phyloP scores from a whole-genome alignment of 2,797 vertebrate species.

The Lacerta agilis region DNA sequence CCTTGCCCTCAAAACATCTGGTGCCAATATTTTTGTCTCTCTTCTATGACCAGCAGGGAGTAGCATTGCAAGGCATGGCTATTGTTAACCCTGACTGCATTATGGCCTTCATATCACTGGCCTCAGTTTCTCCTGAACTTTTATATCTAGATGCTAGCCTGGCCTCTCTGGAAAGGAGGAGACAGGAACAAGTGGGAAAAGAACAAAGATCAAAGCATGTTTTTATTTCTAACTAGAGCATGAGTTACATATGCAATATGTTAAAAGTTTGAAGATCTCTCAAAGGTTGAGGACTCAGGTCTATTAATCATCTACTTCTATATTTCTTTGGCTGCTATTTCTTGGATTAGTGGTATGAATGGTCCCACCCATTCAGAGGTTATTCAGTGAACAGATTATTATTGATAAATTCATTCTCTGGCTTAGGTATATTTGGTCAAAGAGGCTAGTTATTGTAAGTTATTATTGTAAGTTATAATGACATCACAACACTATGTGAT shows the following conservation, averaged over 20 bases:
- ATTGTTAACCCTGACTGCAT: slow-evolving; percentile 23
- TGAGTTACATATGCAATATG: not conserved
- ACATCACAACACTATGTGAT: not conserved
- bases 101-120: slow-evolving; percentile 48
- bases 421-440: not conserved
- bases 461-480: not conserved
- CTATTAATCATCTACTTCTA: not conserved
- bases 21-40: slow-evolving; percentile 66
- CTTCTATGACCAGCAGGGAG: slow-evolving; percentile 70
- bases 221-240: slow-evolving; percentile 14
- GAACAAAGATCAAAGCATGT: not conserved
- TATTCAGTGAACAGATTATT: not conserved
- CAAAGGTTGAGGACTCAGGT: not conserved
- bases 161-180: not conserved
- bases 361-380: not conserved
- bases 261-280: not conserved
- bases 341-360: not conserved
- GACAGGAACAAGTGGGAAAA: not conserved
- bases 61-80: slow-evolving; percentile 63
- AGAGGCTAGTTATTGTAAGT: not conserved
- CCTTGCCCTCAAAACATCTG: slow-evolving; percentile 67
- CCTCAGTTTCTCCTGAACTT: slow-evolving; percentile 26
- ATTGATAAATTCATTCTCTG: not conserved
- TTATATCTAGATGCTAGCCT: slow-evolving; percentile 39
- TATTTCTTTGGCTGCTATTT: not conserved